Evolutionary conservation across 2,888 invertebrate species (phyloP).

Genomic region (Argyresthia albistria): DNA sequence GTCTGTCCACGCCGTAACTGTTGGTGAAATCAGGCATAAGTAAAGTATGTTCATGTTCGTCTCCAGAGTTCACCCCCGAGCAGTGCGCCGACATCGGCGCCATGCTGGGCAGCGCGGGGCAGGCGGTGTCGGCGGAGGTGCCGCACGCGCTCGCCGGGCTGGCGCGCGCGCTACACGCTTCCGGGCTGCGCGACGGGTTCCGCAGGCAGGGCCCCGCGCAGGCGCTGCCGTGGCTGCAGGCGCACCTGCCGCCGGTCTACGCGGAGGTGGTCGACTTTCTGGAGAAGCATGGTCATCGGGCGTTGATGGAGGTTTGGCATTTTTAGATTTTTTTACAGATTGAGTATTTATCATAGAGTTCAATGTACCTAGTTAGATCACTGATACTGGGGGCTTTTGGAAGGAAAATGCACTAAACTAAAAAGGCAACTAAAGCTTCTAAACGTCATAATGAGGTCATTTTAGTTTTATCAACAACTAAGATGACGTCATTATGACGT

Average conservation of each 20-base stretch:
- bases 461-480: too few species aligned
- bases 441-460: too few species aligned
- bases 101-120: constrained; percentile 76
- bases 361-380: too few species aligned
- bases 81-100: constrained; percentile 79
- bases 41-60: neutral
- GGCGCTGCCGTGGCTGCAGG: constrained; percentile 72
- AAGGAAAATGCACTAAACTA: too few species aligned
- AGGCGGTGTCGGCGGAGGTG: constrained; percentile 84
- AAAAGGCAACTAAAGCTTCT: too few species aligned
- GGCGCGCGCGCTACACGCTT: constrained; percentile 43
- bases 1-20: too few species aligned
- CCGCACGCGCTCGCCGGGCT: constrained; percentile 67
- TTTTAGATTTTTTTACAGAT: too few species aligned
- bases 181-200: constrained; percentile 62
- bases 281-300: constrained; percentile 79
- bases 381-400: too few species aligned
- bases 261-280: constrained; percentile 73
- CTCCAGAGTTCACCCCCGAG: constrained; percentile 74
- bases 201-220: constrained; percentile 49
- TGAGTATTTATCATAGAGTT: too few species aligned
- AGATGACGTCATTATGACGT: too few species aligned
- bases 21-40: too few species aligned
- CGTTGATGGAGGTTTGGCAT: constrained; percentile 71
- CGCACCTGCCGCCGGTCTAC: constrained; percentile 56